Base-by-base conservation (phyloP, 2,113 vertebrate genomes). In the Dipodomys stephensi region DNA sequence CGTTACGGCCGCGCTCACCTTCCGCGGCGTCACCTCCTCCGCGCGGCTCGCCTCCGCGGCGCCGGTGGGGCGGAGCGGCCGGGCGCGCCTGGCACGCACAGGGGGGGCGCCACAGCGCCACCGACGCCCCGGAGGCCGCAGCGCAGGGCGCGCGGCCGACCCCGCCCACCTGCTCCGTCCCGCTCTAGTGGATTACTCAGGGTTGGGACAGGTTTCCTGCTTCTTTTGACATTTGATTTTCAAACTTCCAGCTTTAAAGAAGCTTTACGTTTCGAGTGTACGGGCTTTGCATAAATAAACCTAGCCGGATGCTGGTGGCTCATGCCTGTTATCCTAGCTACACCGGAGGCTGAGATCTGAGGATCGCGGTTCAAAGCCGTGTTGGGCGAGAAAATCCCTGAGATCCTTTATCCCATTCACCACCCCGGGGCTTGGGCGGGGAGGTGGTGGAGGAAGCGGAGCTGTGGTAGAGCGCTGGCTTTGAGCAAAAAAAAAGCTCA, bases 31-130 rank as follows among this genome's bases (percentile, higher is more conserved):
- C 30, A 0, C 32, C 15, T 20, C 1, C 4, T 4, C 7, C 0
- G 6, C 5, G 22, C 13, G 20, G 2, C 19, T n/a, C 0, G 5
- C 77, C 76, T 39, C 90, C 60, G 30, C 67, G 49, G 32, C 25
- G 11, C 65, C 46, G 0, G 28, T 22, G 6, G 57, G 86, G 69
- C n/a, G n/a, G 80, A 92, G 65, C n/a, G 39, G 53, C 46, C 25
- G 6, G 1, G 22, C n/a, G 57, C 53, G 0, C 60, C 12, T 22
- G 2, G 9, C 18, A 35, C 1, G 8, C 22, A 22, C 0, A 13
- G 27, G n/a, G n/a, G 39, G 39, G 0, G 22, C 13, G 32, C 84
- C 71, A 83, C 79, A 90, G 95, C 94, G 97, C 23, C 93, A 27
- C 89, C 68, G 30, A 2, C 0, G 1, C 0, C 0, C 22, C 0